A percentile compares a stretch with the other conserved stretches of the same genome.
phyloP scores from a whole-genome alignment of 1,140 invertebrate genomes.

The Bombus confusus region DNA sequence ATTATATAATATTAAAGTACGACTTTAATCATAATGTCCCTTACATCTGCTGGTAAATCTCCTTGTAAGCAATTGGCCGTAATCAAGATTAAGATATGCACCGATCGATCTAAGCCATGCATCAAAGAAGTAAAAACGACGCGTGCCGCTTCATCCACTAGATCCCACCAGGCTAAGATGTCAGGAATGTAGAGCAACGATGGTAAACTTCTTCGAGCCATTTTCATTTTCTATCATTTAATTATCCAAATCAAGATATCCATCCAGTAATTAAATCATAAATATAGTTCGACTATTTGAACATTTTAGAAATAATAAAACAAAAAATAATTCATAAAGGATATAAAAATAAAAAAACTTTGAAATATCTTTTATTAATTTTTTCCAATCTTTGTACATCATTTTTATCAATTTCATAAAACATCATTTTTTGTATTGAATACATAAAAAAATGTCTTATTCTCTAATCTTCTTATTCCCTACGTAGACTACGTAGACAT shows the following conservation, averaged over 20 bases:
- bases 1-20: not conserved
- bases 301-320: not conserved
- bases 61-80: constrained; percentile 75
- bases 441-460: not conserved
- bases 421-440: not conserved
- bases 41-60: constrained; percentile 80
- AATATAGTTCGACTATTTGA: not conserved
- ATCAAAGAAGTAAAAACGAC: constrained; percentile 81
- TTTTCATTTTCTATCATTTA: constrained; percentile 75
- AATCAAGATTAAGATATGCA: constrained; percentile 80
- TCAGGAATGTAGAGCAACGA: constrained; percentile 82
- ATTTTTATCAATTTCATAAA: not conserved
- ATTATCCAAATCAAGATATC: not conserved
- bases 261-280: not conserved
- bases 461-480: not conserved
- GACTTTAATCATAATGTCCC: not conserved
- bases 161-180: constrained; percentile 82
- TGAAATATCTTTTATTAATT: not conserved
- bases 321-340: not conserved
- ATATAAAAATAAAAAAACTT: not conserved
- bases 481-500: not conserved
- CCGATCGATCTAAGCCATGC: constrained; percentile 80
- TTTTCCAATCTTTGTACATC: not conserved
- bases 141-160: constrained; percentile 80
- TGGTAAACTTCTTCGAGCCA: constrained; percentile 79